A percentile compares a stretch with the other conserved stretches of the same genome.
phyloP scores from a whole-genome alignment of 35 echinoderm and acorn worm species.

The Heliocidaris erythrogramma region DNA sequence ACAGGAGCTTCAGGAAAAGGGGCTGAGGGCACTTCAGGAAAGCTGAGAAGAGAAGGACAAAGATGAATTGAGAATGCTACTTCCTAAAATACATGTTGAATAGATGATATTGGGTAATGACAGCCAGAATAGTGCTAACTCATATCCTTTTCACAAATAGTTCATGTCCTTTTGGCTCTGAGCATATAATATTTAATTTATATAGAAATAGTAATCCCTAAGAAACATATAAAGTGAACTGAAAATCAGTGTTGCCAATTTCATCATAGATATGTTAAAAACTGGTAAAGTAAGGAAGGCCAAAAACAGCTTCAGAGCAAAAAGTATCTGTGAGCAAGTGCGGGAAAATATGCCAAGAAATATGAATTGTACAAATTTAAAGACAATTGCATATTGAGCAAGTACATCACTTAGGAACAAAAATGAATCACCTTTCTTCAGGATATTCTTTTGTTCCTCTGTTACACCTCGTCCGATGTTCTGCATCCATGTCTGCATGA shows the following conservation, averaged over 20 bases:
- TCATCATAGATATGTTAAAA: background rate
- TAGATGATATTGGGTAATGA: no score
- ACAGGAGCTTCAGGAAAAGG: slow-evolving; percentile 91
- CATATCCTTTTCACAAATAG: background rate
- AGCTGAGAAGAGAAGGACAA: slow-evolving; percentile 46
- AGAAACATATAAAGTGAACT: background rate
- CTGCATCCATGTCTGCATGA: slow-evolving; percentile 86
- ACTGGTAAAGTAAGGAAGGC: background rate
- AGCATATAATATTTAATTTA: no score
- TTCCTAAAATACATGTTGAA: no score
- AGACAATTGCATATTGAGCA: no score
- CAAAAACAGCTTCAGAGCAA: background rate
- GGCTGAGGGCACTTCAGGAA: slow-evolving; percentile 85
- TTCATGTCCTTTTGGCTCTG: background rate
- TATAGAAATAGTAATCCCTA: no score
- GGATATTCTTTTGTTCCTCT: slow-evolving; percentile 66
- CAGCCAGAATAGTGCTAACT: background rate
- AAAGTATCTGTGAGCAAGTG: no score
- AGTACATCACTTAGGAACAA: background rate
- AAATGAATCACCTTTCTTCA: slow-evolving; percentile 69
- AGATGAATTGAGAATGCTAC: background rate
- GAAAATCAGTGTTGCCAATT: background rate
- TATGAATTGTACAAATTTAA: no score
- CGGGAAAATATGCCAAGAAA: no score
- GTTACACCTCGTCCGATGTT: slow-evolving; percentile 72